Base-by-base conservation (phyloP, 2,888 invertebrate species). In the Andrena hattorfiana region DNA sequence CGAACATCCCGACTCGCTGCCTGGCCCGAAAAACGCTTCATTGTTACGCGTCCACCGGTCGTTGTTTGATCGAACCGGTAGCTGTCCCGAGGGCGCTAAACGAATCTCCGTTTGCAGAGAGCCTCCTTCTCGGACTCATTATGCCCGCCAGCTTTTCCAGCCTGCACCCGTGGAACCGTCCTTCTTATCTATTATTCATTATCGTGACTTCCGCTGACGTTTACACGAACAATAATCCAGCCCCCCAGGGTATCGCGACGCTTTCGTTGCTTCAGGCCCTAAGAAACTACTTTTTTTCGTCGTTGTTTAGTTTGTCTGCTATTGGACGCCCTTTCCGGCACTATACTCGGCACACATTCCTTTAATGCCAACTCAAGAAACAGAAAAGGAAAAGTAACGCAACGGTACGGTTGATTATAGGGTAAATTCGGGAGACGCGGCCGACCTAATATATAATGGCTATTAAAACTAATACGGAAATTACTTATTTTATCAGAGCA, bases 31-130 rank as follows among this genome's bases (percentile, higher is more conserved):
- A 77, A 71, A 62, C 69, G 71, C 30, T 71, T 83, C 78, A 78
- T 80, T 81, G 88, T 81, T 85, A 49, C 73, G 75, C 69, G 77
- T 67, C 59, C 76, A 62, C 66, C 42, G 70, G 42, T 77, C 64
- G 64, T 68, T 91, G 86, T 91, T 92, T 92, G 90, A 89, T 86
- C 87, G 87, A 85, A 82, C 90, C 91, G 87, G 91, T 91, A 91
- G 91, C 89, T 85, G 84, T 77, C 79, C 87, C 68, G 81, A 56
- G 13, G 77, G 30, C 56, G 87, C 87, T 90, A 89, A 89, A 89
- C 85, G 87, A 89, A 85, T 81, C 82, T 83, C 77, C 87, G 84
- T 88, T 88, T 89, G 75, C 62, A 66, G 35, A 80, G 32, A 51
- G 51, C 42, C 59, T 49, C 54, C 59, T 51, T 30, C 26, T 16